These are phyloP conservation scores for Drosophila pseudotalamancana DNA, from an alignment of 2,888 invertebrate species.

Conservation along the genomic window DNA sequence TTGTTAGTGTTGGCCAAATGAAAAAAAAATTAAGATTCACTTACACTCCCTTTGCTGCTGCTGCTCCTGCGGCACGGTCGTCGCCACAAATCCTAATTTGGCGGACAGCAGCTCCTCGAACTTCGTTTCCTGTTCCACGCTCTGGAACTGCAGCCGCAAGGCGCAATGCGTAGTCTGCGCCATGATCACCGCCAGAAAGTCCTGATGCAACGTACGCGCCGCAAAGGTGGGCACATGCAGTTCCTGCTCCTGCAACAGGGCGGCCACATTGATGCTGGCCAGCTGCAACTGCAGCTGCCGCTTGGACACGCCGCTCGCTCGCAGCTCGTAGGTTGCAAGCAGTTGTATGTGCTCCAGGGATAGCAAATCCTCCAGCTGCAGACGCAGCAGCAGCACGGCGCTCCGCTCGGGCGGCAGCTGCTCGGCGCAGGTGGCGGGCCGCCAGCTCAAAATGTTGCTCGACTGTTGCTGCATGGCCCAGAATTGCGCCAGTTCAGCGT, in stretches of 20 bases:
- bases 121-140: constrained; percentile 4
- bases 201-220: constrained; percentile 69
- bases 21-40: not conserved
- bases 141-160: constrained; percentile 50
- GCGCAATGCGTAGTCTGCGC: constrained; percentile 54
- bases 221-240: constrained; percentile 61
- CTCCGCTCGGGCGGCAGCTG: constrained; percentile 74
- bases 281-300: constrained; percentile 51
- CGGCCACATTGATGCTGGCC: constrained; percentile 38
- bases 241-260: constrained; percentile 52
- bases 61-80: constrained; percentile 15
- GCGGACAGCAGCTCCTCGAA: constrained; percentile 65
- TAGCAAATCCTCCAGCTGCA: constrained; percentile 57
- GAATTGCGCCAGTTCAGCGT: constrained; percentile 58
- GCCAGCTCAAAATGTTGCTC: constrained; percentile 42
- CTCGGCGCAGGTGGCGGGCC: not conserved
- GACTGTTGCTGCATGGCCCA: constrained; percentile 57
- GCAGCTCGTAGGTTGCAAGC: constrained; percentile 47
- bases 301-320: not conserved
- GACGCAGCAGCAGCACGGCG: constrained; percentile 68
- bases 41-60: constrained; percentile 1
- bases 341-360: constrained; percentile 36
- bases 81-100: constrained; percentile 52
- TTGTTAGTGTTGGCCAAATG: no score
- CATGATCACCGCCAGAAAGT: constrained; percentile 77